phyloP scores from a whole-genome alignment of 2,888 invertebrate genomes.

The Fragum fragum region DNA sequence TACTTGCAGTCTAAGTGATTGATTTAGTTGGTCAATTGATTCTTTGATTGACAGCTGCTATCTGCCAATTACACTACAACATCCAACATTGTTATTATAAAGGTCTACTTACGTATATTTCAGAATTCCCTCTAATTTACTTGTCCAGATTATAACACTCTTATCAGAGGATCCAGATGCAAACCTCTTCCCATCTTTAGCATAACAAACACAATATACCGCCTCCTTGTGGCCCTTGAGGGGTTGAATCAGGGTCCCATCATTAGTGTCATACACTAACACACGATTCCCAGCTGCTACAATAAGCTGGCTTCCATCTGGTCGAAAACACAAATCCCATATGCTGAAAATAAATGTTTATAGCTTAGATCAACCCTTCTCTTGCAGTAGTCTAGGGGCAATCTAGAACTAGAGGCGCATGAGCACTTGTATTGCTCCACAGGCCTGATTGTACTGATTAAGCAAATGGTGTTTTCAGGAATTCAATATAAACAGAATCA shows the following conservation, averaged over 20 bases:
- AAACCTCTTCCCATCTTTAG: slow-evolving; percentile 97
- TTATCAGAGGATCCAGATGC: slow-evolving; percentile 99
- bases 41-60: too few relatives aligned
- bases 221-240: slow-evolving; percentile 98
- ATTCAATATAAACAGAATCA: too few relatives aligned
- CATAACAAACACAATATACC: slow-evolving; percentile 96
- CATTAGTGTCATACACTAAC: slow-evolving; percentile 97
- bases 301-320: slow-evolving; percentile 97
- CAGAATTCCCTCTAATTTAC: slow-evolving; percentile 96
- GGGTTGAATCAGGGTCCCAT: slow-evolving; percentile 96
- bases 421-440: too few relatives aligned
- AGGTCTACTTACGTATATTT: slow-evolving; percentile 94
- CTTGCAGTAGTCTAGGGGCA: too few relatives aligned
- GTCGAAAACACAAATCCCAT: slow-evolving; percentile 97
- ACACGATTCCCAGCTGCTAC: slow-evolving; percentile 97
- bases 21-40: too few relatives aligned
- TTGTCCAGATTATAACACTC: slow-evolving; percentile 99
- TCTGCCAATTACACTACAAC: too few relatives aligned
- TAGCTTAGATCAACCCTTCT: too few relatives aligned
- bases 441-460: too few relatives aligned
- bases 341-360: slow-evolving; percentile 93
- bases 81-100: too few relatives aligned
- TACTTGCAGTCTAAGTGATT: too few relatives aligned
- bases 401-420: too few relatives aligned
- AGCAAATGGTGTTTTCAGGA: too few relatives aligned